Conservation (phyloP, 2,113 vertebrate genomes). For the Tachuris rubrigastra region DNA sequence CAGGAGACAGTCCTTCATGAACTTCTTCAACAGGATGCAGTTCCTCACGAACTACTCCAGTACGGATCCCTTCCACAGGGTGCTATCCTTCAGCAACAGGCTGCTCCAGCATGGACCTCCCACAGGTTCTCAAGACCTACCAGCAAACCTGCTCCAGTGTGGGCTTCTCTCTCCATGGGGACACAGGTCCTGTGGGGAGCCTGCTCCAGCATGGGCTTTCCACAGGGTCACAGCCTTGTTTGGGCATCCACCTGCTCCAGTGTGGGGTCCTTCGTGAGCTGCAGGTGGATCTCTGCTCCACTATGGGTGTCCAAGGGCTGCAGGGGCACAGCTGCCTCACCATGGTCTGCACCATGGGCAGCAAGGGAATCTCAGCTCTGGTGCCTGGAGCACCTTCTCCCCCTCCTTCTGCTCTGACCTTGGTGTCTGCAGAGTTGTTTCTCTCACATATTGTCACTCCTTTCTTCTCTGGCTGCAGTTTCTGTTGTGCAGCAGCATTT, state of each 20-base stretch:
- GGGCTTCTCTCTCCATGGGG: neutral
- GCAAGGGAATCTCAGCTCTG: neutral
- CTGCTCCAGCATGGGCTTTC: neutral
- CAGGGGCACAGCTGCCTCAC: neutral
- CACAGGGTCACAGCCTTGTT: neutral
- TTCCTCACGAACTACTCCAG: neutral
- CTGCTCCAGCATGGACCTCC: neutral
- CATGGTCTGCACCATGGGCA: accelerated
- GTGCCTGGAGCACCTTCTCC: accelerated
- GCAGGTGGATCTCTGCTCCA: neutral
- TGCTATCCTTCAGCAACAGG: neutral
- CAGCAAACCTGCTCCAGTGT: neutral
- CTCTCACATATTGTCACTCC: no score
- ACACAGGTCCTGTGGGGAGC: neutral
- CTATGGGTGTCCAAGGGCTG: neutral
- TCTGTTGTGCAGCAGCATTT: neutral
- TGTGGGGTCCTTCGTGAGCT: neutral
- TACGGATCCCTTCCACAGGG: neutral
- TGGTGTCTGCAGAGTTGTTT: neutral
- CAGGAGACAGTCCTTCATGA: neutral
- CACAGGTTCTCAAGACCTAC: neutral
- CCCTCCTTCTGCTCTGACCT: neutral
- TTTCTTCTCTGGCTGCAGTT: neutral
- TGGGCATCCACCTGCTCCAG: neutral
- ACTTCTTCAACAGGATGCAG: neutral